Conservation (phyloP, 2,113 vertebrate genomes). For the Geococcyx californianus region DNA sequence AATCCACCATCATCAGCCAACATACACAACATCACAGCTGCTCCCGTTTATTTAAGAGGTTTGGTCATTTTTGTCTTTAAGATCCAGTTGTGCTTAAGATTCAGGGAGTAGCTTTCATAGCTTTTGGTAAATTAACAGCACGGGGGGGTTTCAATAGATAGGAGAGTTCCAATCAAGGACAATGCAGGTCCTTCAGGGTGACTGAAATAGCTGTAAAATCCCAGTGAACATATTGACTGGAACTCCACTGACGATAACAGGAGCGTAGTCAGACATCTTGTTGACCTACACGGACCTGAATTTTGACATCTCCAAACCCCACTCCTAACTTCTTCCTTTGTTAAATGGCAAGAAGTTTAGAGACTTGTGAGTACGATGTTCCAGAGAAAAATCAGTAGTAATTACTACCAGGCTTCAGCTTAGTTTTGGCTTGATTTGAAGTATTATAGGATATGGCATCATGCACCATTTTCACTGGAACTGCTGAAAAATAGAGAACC, state of each 20-base stretch:
- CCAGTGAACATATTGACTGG: neutral
- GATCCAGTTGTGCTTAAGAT: neutral
- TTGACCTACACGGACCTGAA: neutral
- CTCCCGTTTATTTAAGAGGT: neutral
- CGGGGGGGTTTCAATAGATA: neutral
- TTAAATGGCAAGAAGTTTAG: neutral
- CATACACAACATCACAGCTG: neutral
- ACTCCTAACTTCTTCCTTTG: neutral
- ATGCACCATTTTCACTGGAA: neutral
- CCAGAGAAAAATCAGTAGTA: neutral
- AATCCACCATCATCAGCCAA: neutral
- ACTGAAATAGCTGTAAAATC: neutral
- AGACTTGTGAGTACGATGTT: neutral
- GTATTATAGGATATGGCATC: neutral
- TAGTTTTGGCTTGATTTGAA: neutral
- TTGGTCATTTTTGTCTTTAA: neutral
- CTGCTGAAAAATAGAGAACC: rapidly evolving
- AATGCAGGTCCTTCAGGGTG: neutral
- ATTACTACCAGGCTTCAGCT: neutral
- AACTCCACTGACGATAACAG: neutral
- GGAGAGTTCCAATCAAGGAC: neutral
- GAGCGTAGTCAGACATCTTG: neutral
- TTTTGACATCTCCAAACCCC: neutral
- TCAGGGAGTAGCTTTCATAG: neutral
- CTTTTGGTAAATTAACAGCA: neutral